Conservation (phyloP, 2,113 vertebrate species). For the Muntiacus muntjak region DNA sequence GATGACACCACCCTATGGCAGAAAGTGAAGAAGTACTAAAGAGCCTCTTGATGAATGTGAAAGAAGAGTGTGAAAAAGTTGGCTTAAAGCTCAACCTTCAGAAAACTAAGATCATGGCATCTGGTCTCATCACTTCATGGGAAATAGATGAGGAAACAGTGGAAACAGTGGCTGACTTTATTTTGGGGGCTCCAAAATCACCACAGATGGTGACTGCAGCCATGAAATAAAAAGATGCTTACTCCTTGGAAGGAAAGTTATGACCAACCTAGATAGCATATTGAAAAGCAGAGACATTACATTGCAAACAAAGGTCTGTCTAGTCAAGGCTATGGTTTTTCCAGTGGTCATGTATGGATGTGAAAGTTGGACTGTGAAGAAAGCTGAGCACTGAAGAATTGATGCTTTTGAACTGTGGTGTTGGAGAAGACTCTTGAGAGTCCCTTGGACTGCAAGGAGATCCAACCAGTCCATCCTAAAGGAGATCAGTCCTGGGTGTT, state of each 20-base stretch:
- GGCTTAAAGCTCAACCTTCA: background rate
- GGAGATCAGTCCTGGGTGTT: background rate
- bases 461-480: background rate
- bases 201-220: background rate
- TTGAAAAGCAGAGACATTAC: background rate
- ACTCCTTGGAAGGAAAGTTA: background rate
- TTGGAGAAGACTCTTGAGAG: background rate
- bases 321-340: background rate
- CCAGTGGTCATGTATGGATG: background rate
- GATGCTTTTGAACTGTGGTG: background rate
- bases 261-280: background rate
- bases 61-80: background rate
- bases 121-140: background rate
- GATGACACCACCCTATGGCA: background rate
- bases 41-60: background rate
- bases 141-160: background rate
- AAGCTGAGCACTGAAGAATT: rapidly evolving
- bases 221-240: background rate
- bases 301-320: background rate
- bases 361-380: background rate
- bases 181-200: background rate
- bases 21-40: background rate
- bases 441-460: background rate
- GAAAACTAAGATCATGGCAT: background rate
- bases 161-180: background rate